Percentiles rank a stretch among this genome's conserved stretches.
These are phyloP conservation scores for Mallotus villosus DNA, from an alignment of 2,797 vertebrate species.

Conservation along the genomic window DNA sequence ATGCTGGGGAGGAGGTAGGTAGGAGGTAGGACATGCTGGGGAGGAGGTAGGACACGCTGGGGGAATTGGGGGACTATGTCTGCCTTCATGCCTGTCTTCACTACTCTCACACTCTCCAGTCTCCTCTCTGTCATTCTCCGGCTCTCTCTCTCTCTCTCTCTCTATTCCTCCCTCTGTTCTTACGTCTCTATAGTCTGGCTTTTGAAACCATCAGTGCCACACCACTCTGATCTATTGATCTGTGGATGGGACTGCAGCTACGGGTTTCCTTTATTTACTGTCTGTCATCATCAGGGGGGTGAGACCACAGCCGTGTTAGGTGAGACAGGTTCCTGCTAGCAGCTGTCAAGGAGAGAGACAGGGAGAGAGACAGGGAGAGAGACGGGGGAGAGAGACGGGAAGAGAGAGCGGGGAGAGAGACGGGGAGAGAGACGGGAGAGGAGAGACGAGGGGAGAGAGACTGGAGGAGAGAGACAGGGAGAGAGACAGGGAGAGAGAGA, in stretches of 20 bases:
- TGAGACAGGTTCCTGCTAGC: constrained; percentile 47
- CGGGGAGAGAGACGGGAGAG: no score
- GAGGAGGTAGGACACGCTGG: constrained; percentile 73
- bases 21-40: constrained; percentile 74
- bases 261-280: constrained; percentile 37
- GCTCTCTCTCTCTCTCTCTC: constrained; percentile 20
- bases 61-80: constrained; percentile 71
- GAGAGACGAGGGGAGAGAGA: no score
- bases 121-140: no score
- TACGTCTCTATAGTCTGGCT: constrained; percentile 27
- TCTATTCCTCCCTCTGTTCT: constrained; percentile 25
- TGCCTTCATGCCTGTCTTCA: constrained; percentile 26
- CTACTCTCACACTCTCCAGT: constrained; percentile 10
- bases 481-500: not conserved
- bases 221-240: constrained; percentile 39
- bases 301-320: not conserved
- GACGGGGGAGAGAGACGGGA: no score
- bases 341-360: no score
- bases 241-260: constrained; percentile 8
- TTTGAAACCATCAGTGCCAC: constrained; percentile 41
- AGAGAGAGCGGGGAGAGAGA: no score
- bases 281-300: constrained; percentile 26
- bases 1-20: constrained; percentile 63
- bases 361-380: no score
- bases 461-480: not conserved